Base-by-base conservation (phyloP, 2,888 invertebrate species). In the Ypsolopha sequella region DNA sequence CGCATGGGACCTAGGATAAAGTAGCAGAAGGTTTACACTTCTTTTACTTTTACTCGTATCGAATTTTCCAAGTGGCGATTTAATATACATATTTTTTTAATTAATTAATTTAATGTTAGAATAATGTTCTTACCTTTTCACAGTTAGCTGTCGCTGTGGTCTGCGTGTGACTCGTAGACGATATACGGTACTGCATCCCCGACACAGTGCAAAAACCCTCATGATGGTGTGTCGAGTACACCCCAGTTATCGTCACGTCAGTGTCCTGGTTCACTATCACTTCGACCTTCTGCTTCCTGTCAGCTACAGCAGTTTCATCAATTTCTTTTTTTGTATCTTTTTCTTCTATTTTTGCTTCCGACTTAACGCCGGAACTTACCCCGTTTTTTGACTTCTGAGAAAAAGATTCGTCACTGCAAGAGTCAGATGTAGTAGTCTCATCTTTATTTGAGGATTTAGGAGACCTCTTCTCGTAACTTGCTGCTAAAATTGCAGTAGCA, bases 401-500 rank as follows among this genome's bases (percentile, higher is more conserved):
- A 70, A 79, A 80, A 64, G 84, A 79, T 60, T 88, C 86, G 55
- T 88, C 85, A 59, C 88, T 87, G 56, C 88, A 81, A 46, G 87
- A 81, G 69, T 89, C 84, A n/a, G 88, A 89, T 41, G 87, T 88
- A 48, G 87, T 88, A 48, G 90, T 89, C 52, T 88, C 88, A 52
- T 88, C 89, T 60, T 88, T 88, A 54, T 76, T 88, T 41, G 88
- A 89, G 24, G 24, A 47, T 62, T 88, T 89, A 0, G 89, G 88
- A 39, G 89, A 89, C 50, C 88, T 86, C 66, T 92, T 94, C 71
- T 95, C 95, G 65, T 96, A 96, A 58, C 95, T 95, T 14, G 96
- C 96, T 0, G 95, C 95, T 58, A 96, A 87, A 64, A 96, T 96
- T 14, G 96, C 96, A 38, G 94, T 93, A 10, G 96, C 96, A 73